phyloP scores from a whole-genome alignment of 2,113 vertebrate genomes.

The Ibidorhyncha struthersii region DNA sequence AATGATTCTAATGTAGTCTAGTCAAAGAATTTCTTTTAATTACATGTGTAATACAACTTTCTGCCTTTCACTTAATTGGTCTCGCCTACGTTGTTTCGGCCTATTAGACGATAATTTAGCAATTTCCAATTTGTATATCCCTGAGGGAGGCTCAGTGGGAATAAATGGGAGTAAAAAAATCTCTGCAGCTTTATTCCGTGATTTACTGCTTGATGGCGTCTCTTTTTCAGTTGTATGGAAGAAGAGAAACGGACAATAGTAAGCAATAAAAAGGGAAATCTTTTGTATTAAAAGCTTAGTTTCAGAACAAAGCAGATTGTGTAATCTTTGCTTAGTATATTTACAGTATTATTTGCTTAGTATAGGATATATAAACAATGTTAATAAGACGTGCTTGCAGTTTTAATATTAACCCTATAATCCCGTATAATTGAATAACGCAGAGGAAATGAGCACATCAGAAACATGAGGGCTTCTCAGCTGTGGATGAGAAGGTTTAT shows the following conservation, averaged over 20 bases:
- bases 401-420: not conserved
- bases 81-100: slow-evolving; percentile 71
- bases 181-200: not conserved
- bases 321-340: not conserved
- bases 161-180: slow-evolving; percentile 41
- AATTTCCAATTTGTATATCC: slow-evolving; percentile 48
- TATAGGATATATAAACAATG: not conserved
- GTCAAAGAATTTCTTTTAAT: slow-evolving; percentile 52
- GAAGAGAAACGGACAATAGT: not conserved
- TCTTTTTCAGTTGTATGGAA: not conserved
- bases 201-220: not conserved
- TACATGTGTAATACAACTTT: slow-evolving; percentile 52
- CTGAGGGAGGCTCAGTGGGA: slow-evolving; percentile 44
- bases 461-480: not conserved
- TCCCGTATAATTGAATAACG: not conserved
- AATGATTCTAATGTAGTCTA: not conserved
- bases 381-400: not conserved
- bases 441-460: not conserved
- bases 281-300: not conserved
- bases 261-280: not conserved
- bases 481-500: not conserved
- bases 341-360: not conserved
- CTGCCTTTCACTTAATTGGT: slow-evolving; percentile 64
- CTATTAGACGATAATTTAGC: slow-evolving; percentile 78
- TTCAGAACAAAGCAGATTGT: not conserved